phyloP scores from a whole-genome alignment of 1,140 invertebrate species.

The Drosophila simulans region DNA sequence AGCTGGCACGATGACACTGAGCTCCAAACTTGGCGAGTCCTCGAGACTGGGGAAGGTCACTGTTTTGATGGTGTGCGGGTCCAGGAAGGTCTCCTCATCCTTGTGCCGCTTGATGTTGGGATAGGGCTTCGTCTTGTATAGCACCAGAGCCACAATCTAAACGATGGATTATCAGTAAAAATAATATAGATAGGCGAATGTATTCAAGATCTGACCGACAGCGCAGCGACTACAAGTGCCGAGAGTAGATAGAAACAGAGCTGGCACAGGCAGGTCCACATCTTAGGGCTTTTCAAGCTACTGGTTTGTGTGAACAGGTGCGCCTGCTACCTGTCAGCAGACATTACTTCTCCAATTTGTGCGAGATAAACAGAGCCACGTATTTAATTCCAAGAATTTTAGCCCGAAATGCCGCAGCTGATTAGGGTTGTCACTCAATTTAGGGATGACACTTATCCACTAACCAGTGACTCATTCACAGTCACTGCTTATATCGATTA shows the following conservation, averaged over 20 bases:
- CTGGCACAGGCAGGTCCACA: slow-evolving; percentile 54
- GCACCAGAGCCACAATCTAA: slow-evolving; percentile 87
- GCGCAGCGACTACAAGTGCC: slow-evolving; percentile 11
- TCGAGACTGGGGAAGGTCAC: slow-evolving; percentile 90
- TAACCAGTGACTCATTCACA: not conserved
- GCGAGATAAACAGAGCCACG: slow-evolving; percentile 49
- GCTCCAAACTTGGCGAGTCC: slow-evolving; percentile 88
- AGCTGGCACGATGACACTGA: slow-evolving; percentile 97
- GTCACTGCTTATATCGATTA: not conserved
- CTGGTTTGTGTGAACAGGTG: slow-evolving; percentile 14
- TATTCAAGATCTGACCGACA: slow-evolving; percentile 50
- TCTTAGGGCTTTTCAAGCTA: slow-evolving; percentile 19
- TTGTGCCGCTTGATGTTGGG: slow-evolving; percentile 88
- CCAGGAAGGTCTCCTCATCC: slow-evolving; percentile 91
- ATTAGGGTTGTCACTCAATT: slow-evolving; percentile 22
- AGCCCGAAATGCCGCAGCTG: slow-evolving; percentile 30
- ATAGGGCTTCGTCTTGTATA: slow-evolving; percentile 87
- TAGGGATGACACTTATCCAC: not conserved
- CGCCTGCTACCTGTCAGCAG: slow-evolving; percentile 39
- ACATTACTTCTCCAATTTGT: slow-evolving; percentile 61
- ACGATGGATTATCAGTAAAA: slow-evolving; percentile 12
- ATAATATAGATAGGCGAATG: slow-evolving; percentile 10
- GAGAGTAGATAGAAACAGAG: slow-evolving; percentile 45
- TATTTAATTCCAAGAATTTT: slow-evolving; percentile 51
- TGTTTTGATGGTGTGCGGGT: slow-evolving; percentile 87